Evolutionary conservation across 1,140 invertebrate species (phyloP), one percentile per base, ranked within the genome.

Genomic region (Eupeodes corollae): DNA sequence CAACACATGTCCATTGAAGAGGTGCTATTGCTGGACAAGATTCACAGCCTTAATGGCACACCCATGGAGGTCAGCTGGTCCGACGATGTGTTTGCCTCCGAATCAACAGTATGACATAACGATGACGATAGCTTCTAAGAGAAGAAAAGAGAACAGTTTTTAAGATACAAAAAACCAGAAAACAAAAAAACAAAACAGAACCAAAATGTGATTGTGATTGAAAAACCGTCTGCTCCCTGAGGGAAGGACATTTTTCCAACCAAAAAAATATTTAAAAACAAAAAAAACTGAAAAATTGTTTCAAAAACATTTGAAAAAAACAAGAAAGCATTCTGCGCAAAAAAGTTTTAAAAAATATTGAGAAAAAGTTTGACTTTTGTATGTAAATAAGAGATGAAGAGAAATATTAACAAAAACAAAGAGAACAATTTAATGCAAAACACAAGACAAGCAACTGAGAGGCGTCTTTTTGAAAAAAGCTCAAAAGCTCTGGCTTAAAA

Each of bases 41-140:
- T 35, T 12, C 53, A 56, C 33, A 62, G 59, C 49, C 47, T 70
- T 34, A 56, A 55, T 31, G 61, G 61, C 11, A 70, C 69, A 2
- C 69, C 69, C 6, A 71, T 71, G 69, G 69, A 71, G 48, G 67
- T 70, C 6, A 71, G 69, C 51, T 71, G 69, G 69, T 70, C 68
- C 12, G 69, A 70, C 41, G 69, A 71, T 52, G 64, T 56, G 31
- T 67, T 69, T 46, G 54, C 35, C 26, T 47, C 32, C 32, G 51
- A 51, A 38, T 56, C 55, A 14, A 50, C 34, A 18, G 52, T 52
- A 52, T 56, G 55, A 56, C 50, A 50, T 18, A 48, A 49, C 37
- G 44, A 33, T 34, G 31, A 31, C 13, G 34, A 35, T 35, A 35
- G 34, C 14, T 35, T 35, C 14, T 35, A 35, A 35, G 21, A 26